Evolutionary conservation across 2,888 invertebrate species (phyloP), one percentile per base, ranked within the genome.

Genomic region (Acrobasis consociella): DNA sequence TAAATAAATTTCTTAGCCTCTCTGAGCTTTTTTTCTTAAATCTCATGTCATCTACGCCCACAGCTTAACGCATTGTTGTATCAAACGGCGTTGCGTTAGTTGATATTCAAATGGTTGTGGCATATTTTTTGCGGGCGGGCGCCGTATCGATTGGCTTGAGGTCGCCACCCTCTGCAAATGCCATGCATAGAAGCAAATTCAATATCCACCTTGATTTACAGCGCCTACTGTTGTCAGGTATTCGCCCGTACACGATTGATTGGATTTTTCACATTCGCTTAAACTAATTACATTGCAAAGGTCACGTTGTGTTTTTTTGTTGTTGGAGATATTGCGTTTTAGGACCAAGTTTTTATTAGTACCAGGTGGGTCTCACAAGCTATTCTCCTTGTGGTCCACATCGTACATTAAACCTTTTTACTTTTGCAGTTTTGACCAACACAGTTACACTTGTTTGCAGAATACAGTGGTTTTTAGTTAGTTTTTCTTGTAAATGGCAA

Each of bases 71-170:
- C 2, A 46, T 46, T 7, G 46, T 46, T 13, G 11, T 42, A 5
- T 1, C 10, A 55, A 31, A 31, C 39, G 16, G 38, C 13, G 15
- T 42, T 1, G 17, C 31, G 31, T 31, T 31, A 31, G 31, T 22
- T 22, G 5, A 31, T 52, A 60, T 60, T 60, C 56, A 59, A 56
- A 63, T 38, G 58, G 62, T 66, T 64, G 66, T 67, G 65, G 66
- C 56, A 65, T 59, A 69, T 67, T 72, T 71, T 62, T 73, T 69
- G 70, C 73, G 72, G 74, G 74, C 71, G 69, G 72, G 76, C 72
- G 74, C 67, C 66, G 66, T 87, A 88, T 89, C 85, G 87, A 89
- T 89, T 87, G 81, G 78, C 76, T 74, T 74, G 74, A 68, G 78
- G 78, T 76, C 81, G 75, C 74, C 77, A 75, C 77, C 74, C 73